Percentiles rank a stretch among this genome's conserved stretches.
phyloP scores from a whole-genome alignment of 2,888 invertebrate genomes.

The Callyntrura sp. region DNA sequence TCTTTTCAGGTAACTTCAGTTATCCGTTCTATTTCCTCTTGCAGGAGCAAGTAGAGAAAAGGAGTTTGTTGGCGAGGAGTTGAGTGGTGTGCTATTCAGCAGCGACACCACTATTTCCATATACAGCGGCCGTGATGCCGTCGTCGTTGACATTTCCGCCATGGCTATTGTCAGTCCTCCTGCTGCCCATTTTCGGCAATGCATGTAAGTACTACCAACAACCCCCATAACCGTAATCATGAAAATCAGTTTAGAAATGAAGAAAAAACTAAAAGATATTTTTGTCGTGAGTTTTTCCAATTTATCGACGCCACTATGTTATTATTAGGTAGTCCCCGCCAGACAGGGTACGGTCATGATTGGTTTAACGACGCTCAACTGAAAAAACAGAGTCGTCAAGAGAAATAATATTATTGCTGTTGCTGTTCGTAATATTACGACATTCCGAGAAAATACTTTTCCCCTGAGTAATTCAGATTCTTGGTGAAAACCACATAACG shows the following conservation, averaged over 20 bases:
- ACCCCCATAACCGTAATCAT: too few relatives aligned
- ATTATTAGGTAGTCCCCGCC: too few relatives aligned
- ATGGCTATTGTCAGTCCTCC: conserved; percentile 35
- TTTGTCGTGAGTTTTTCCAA: too few relatives aligned
- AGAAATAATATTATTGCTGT: too few relatives aligned
- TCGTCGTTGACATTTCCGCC: conserved; percentile 50
- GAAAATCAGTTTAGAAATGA: too few relatives aligned
- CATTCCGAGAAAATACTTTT: neutral
- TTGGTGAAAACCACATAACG: too few relatives aligned
- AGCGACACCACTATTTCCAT: conserved; percentile 3
- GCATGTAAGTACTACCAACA: conserved; percentile 57
- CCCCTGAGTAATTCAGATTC: too few relatives aligned
- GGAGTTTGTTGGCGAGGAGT: neutral
- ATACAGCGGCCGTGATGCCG: conserved; percentile 67
- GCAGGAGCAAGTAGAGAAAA: neutral
- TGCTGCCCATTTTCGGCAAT: conserved; percentile 58
- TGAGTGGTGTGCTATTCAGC: neutral
- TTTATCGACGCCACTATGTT: too few relatives aligned
- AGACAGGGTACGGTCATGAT: too few relatives aligned
- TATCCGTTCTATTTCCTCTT: neutral
- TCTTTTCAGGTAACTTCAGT: conserved; percentile 3
- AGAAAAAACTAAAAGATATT: too few relatives aligned
- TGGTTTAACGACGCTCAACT: too few relatives aligned
- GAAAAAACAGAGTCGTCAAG: too few relatives aligned
- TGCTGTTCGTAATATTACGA: neutral